Evolutionary conservation across 2,888 invertebrate species (phyloP).

Genomic region (Trachelus troglodyta): DNA sequence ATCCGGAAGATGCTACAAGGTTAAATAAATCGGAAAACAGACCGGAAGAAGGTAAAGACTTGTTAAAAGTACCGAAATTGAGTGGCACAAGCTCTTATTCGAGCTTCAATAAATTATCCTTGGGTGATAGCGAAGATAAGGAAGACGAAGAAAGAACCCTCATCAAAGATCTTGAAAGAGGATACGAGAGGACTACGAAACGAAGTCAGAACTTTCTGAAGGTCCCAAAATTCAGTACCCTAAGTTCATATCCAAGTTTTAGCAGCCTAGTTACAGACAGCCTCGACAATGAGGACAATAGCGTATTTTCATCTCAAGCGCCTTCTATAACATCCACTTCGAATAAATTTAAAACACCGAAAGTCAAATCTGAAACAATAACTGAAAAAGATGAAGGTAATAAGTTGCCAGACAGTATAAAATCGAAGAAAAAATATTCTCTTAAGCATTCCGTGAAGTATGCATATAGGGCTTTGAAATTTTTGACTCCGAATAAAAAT

Average conservation of each 20-base stretch:
- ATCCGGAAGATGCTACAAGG: background rate
- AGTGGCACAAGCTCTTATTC: slow-evolving; percentile 41
- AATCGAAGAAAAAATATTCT: slow-evolving; percentile 5
- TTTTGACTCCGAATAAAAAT: slow-evolving; percentile 30
- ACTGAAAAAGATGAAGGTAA: background rate
- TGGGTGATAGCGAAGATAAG: slow-evolving; percentile 32
- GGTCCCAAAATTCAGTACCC: slow-evolving; percentile 18
- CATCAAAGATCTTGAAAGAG: background rate
- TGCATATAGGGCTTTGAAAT: slow-evolving; percentile 40
- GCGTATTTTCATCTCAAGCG: background rate
- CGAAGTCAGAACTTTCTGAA: slow-evolving; percentile 3
- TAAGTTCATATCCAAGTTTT: slow-evolving; percentile 22
- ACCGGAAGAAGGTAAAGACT: slow-evolving; percentile 20
- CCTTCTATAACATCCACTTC: background rate
- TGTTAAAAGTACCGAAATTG: slow-evolving; percentile 45
- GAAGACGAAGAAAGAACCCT: background rate
- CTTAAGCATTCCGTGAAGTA: slow-evolving; percentile 30
- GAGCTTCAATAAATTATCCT: slow-evolving; percentile 41
- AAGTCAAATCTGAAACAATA: background rate
- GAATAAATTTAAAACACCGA: background rate
- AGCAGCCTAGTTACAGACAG: slow-evolving; percentile 14
- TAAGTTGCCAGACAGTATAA: background rate
- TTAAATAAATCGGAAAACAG: slow-evolving; percentile 12
- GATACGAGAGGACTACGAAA: background rate
- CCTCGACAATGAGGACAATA: slow-evolving; percentile 14